Base-by-base conservation (phyloP, 2,888 invertebrate species). In the Eutolmus rufibarbis region DNA sequence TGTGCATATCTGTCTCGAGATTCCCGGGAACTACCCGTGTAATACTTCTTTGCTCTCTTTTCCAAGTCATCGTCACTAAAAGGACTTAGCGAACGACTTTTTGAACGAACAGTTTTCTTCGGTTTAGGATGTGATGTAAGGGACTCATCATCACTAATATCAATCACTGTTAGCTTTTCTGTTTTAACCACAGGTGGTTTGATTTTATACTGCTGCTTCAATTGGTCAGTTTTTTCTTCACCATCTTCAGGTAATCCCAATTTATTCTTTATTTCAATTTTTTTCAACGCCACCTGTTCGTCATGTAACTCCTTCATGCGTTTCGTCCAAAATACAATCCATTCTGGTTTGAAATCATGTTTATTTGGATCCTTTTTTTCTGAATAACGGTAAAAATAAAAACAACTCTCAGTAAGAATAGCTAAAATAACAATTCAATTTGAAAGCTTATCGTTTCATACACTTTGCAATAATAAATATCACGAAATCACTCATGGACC, bases 311-410 rank as follows among this genome's bases (percentile, higher is more conserved):
- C 96, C 87, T 95, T 95, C 95, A 97, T 96, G 14, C 96, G 94
- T 88, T 94, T 94, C 90, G 96, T 96, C 97, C 97, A 97, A 91
- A 95, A 97, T 84, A 94, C 93, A 86, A 97, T 97, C 97, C 97
- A 97, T 90, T 97, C 97, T 0, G 97, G 96, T 90, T 97, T 97
- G 91, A 97, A 97, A 91, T 97, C 97, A 91, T 97, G 95, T 89
- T 95, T 95, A 46, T 95, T 94, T 0, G 96, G 95, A 91, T 97
- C 97, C 91, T 92, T 92, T 89, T 92, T 93, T 66, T 90, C 89
- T 89, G 85, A 66, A 57, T 66, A 87, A 76, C 74, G 28, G 40
- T 34, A 86, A 85, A 23, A 81, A 86, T 43, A 79, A 74, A 51
- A 74, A 81, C 40, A 88, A 81, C 16, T 79, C 19, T 77, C 66